Evolutionary conservation across 2,113 vertebrate species (phyloP).

Genomic region (Tautogolabrus adspersus): DNA sequence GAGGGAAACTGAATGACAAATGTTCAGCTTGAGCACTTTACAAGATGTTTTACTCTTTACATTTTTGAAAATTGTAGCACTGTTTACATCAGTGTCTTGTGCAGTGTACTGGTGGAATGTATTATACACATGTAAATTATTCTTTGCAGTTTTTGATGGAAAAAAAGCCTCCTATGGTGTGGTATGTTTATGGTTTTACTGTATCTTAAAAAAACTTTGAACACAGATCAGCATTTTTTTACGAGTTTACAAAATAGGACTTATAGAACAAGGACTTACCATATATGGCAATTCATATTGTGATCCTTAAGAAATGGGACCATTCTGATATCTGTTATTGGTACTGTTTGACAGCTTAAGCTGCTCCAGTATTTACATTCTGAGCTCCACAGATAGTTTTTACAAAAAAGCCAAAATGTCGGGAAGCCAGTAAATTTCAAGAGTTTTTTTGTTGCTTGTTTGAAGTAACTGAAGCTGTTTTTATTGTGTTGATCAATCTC

Average conservation of each 20-base stretch:
- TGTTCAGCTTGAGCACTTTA: slow-evolving; percentile 74
- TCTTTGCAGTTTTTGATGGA: not conserved
- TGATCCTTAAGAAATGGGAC: no score
- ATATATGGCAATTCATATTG: not conserved
- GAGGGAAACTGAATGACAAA: slow-evolving; percentile 17
- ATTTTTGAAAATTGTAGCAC: slow-evolving; percentile 45
- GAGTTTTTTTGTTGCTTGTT: slow-evolving; percentile 18
- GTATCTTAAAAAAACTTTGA: slow-evolving; percentile 1
- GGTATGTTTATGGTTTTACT: slow-evolving; percentile 21
- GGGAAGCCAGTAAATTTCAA: slow-evolving; percentile 21
- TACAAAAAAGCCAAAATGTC: slow-evolving; percentile 9
- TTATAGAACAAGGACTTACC: not conserved
- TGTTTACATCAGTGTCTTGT: not conserved
- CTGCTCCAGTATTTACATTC: slow-evolving; percentile 33
- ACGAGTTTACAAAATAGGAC: not conserved
- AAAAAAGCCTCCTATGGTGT: slow-evolving; percentile 1
- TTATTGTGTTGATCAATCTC: slow-evolving; percentile 13
- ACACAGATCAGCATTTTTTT: not conserved
- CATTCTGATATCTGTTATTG: not conserved
- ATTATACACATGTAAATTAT: not conserved
- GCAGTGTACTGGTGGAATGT: not conserved
- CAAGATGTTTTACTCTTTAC: slow-evolving; percentile 42
- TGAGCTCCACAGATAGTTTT: not conserved
- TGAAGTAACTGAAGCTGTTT: not conserved
- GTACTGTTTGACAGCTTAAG: not conserved